phyloP scores from a whole-genome alignment of 2,888 invertebrate genomes.

The Rhimphoctona megacephalus region DNA sequence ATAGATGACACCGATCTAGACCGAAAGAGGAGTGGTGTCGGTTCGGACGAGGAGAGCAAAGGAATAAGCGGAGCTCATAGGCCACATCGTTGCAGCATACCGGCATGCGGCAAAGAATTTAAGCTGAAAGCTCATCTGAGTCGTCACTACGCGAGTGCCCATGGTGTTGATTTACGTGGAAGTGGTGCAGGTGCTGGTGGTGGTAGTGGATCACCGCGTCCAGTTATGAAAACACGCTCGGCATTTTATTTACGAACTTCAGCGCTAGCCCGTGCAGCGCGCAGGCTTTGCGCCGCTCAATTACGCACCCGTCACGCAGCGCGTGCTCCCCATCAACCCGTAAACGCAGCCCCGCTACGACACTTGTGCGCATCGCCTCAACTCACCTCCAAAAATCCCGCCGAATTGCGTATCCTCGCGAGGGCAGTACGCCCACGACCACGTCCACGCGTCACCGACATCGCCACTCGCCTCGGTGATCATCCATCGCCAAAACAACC shows the following conservation, averaged over 20 bases:
- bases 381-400: constrained; percentile 79
- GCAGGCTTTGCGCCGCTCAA: constrained; percentile 93
- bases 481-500: constrained; percentile 84
- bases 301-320: constrained; percentile 94
- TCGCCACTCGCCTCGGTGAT: constrained; percentile 90
- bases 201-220: constrained; percentile 89
- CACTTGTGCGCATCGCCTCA: constrained; percentile 84
- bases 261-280: constrained; percentile 94
- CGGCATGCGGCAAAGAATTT: constrained; percentile 97
- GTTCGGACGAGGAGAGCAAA: constrained; percentile 84
- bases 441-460: constrained; percentile 87
- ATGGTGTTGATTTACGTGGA: constrained; percentile 87
- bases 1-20: constrained; percentile 82
- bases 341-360: constrained; percentile 81
- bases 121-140: constrained; percentile 97
- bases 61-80: constrained; percentile 89
- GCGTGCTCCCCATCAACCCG: constrained; percentile 91
- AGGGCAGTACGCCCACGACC: constrained; percentile 81
- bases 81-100: constrained; percentile 95
- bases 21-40: constrained; percentile 80
- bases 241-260: constrained; percentile 98
- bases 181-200: constrained; percentile 77
- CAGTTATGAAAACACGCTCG: constrained; percentile 98
- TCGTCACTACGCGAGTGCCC: constrained; percentile 96
- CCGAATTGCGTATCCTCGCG: constrained; percentile 81